Conservation (phyloP, 1,140 invertebrate species). For the Lepidurus arcticus region DNA sequence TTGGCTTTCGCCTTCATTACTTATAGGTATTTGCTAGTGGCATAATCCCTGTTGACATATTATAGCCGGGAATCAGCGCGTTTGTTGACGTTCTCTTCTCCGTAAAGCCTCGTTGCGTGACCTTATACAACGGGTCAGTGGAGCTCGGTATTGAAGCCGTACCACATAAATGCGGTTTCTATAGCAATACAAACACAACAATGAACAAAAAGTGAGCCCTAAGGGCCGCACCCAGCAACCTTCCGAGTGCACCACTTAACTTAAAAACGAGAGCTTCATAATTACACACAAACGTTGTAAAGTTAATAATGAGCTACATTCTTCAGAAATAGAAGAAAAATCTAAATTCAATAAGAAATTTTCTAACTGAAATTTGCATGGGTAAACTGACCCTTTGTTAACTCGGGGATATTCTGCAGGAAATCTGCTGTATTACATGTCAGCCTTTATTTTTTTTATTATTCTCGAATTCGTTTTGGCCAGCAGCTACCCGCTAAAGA, state of each 20-base stretch:
- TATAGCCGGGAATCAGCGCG: neutral
- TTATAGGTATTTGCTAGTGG: conserved; percentile 54
- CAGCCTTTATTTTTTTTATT: neutral
- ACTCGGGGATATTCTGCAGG: neutral
- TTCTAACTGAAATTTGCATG: neutral
- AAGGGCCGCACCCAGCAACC: neutral
- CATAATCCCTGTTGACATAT: conserved; percentile 11
- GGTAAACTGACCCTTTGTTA: neutral
- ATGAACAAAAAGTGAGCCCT: neutral
- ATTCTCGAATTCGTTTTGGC: neutral
- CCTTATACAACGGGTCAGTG: neutral
- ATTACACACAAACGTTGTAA: too few species aligned
- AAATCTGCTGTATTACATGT: neutral
- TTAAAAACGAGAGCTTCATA: too few species aligned
- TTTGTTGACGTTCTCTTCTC: neutral
- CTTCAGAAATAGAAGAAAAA: too few species aligned
- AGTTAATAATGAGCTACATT: too few species aligned
- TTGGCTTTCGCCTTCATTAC: conserved; percentile 65
- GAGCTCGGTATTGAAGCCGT: neutral
- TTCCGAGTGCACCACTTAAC: neutral
- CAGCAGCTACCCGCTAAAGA: neutral
- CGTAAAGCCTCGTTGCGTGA: neutral
- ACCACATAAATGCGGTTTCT: neutral
- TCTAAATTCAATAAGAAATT: too few species aligned
- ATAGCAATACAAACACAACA: conserved; percentile 2